Percentiles rank a stretch among this genome's conserved stretches.
Evolutionary conservation across 2,113 vertebrate species (phyloP).

Genomic region (Thinocorus orbignyianus): DNA sequence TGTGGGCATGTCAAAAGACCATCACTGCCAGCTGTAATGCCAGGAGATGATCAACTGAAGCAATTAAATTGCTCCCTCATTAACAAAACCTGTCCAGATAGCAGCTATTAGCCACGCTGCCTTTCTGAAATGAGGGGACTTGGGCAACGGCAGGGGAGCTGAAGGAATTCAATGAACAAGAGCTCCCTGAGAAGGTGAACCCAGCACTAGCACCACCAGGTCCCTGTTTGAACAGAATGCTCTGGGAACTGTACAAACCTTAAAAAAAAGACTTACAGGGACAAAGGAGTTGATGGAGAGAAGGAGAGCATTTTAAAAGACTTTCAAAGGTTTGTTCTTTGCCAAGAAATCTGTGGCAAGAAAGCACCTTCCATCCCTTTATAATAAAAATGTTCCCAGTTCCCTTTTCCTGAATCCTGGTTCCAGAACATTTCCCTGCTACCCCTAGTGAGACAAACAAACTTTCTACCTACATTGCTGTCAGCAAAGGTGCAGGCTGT

Average conservation of each 20-base stretch:
- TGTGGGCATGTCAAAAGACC: not conserved
- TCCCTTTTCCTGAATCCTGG: not conserved
- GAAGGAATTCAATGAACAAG: not conserved
- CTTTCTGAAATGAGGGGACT: not conserved
- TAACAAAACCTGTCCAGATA: not conserved
- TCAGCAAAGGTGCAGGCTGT: conserved; percentile 86
- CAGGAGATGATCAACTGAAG: not conserved
- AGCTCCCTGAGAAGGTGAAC: not conserved
- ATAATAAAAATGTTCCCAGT: not conserved
- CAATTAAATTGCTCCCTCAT: not conserved
- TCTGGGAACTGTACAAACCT: not conserved
- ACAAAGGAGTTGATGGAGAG: not conserved
- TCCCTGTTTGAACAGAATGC: not conserved
- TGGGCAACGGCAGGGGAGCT: not conserved
- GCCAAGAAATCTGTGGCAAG: not conserved
- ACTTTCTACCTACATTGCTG: conserved; percentile 73
- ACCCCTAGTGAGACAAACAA: not conserved
- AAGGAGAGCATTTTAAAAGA: not conserved
- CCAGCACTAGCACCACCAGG: not conserved
- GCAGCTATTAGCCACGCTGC: not conserved
- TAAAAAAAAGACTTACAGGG: not conserved
- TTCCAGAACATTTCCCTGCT: not conserved
- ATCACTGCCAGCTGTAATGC: not conserved
- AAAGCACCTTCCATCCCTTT: not conserved
- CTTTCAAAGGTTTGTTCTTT: not conserved